Percentiles rank a stretch among this genome's conserved stretches.
These are phyloP conservation scores for Coptodon rendalli DNA, from an alignment of 2,113 vertebrate genomes.

Conservation along the genomic window DNA sequence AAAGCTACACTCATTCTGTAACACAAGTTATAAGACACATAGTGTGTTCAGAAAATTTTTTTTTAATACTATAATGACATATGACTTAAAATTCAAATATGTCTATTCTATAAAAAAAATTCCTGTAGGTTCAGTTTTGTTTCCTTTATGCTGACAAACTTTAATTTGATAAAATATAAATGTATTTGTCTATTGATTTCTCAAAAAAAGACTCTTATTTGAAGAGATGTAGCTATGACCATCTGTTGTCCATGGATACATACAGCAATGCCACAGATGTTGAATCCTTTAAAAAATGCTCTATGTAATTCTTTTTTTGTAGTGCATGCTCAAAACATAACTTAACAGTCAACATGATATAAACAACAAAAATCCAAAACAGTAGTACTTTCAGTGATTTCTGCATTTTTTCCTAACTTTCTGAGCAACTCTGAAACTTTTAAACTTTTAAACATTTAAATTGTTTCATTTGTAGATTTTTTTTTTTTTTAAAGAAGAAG, in stretches of 20 bases:
- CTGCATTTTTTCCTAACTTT: background rate
- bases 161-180: background rate
- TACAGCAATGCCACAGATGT: background rate
- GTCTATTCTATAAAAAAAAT: background rate
- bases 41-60: background rate
- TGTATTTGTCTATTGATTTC: background rate
- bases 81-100: background rate
- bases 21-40: background rate
- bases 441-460: background rate
- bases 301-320: background rate
- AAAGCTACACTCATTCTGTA: background rate
- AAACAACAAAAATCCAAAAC: background rate
- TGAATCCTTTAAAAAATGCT: background rate
- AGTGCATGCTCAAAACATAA: background rate
- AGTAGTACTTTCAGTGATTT: background rate
- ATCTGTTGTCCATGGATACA: background rate
- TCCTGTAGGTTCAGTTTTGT: background rate
- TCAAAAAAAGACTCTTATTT: background rate
- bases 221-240: background rate
- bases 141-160: background rate
- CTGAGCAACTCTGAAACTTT: background rate
- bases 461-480: background rate
- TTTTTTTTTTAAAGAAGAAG: background rate
- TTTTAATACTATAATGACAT: background rate
- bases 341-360: background rate